These are phyloP conservation scores for Orgyia antiqua DNA, from an alignment of 2,888 invertebrate genomes.

Conservation along the genomic window DNA sequence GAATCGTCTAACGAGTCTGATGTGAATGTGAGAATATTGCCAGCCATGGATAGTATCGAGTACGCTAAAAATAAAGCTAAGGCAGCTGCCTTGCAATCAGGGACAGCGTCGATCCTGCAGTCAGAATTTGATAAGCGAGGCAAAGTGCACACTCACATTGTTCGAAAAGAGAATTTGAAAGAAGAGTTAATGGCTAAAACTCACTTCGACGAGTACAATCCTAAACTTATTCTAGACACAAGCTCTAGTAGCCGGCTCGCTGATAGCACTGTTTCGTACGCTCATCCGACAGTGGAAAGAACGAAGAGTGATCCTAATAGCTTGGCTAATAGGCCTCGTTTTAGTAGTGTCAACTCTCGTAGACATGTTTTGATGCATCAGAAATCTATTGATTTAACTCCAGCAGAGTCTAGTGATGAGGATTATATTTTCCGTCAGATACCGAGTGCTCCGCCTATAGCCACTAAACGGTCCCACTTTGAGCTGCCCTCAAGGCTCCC, in stretches of 20 bases:
- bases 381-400: constrained; percentile 90
- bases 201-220: constrained; percentile 85
- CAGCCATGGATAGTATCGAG: constrained; percentile 75
- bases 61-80: constrained; percentile 76
- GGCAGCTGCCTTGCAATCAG: constrained; percentile 47
- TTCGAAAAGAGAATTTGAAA: constrained; percentile 76
- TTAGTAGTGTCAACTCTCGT: constrained; percentile 85
- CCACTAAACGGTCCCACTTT: constrained; percentile 85
- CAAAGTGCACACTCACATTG: constrained; percentile 56
- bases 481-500: constrained; percentile 77
- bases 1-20: constrained; percentile 75
- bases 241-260: constrained; percentile 73
- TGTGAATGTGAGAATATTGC: constrained; percentile 65
- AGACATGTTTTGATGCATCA: constrained; percentile 90
- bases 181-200: constrained; percentile 82
- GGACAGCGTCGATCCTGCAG: constrained; percentile 74
- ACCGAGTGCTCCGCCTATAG: constrained; percentile 84
- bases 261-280: constrained; percentile 74
- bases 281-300: constrained; percentile 87
- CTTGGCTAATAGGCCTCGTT: constrained; percentile 83
- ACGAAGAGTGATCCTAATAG: constrained; percentile 93
- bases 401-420: constrained; percentile 91
- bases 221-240: constrained; percentile 77
- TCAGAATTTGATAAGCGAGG: constrained; percentile 80
- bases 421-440: constrained; percentile 88